These are phyloP conservation scores for Salmo trutta DNA, from an alignment of 2,797 vertebrate species.

Conservation along the genomic window DNA sequence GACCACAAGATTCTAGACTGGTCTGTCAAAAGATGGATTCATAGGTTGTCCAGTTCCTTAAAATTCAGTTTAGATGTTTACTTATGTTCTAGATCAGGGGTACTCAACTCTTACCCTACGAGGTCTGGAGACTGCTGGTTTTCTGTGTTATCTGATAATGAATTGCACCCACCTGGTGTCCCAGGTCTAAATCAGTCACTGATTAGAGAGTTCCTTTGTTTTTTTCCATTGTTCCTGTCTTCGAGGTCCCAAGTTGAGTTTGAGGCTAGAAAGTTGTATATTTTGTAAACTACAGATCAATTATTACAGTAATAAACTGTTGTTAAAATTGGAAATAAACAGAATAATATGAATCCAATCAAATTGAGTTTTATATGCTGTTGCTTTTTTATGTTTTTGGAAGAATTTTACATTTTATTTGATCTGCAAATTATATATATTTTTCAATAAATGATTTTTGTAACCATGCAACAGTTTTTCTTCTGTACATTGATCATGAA, in stretches of 20 bases:
- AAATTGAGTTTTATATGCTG: constrained; percentile 14
- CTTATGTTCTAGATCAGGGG: background rate
- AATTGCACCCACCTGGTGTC: too few species aligned
- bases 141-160: too few species aligned
- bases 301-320: constrained; percentile 31
- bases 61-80: background rate
- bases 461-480: constrained; percentile 11
- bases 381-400: constrained; percentile 27
- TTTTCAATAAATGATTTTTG: constrained; percentile 49
- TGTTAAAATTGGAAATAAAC: constrained; percentile 37
- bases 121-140: too few species aligned
- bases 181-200: too few species aligned
- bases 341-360: constrained; percentile 22
- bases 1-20: constrained; percentile 14
- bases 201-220: too few species aligned
- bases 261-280: constrained; percentile 22
- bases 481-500: background rate
- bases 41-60: background rate
- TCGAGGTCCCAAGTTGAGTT: too few species aligned
- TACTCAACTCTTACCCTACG: too few species aligned
- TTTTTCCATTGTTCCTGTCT: too few species aligned
- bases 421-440: constrained; percentile 3
- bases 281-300: constrained; percentile 39
- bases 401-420: constrained; percentile 21
- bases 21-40: background rate